Percentiles rank a stretch among this genome's conserved stretches.
Evolutionary conservation across 2,888 invertebrate genomes (phyloP).

Genomic region (Mythimna impura): DNA sequence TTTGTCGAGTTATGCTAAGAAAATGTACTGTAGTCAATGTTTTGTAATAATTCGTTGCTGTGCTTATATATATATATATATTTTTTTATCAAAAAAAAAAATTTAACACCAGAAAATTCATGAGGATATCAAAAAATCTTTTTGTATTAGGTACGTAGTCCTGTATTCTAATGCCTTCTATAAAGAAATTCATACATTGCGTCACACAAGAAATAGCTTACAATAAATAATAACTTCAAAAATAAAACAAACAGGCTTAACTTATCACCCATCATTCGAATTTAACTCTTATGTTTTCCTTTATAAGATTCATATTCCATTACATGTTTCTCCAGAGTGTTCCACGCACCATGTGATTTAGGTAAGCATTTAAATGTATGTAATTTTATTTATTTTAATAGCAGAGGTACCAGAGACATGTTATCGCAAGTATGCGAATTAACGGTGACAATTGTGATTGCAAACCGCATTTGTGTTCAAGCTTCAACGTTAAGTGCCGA

Average conservation of each 20-base stretch:
- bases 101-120: no score
- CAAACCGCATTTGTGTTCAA: slow-evolving; percentile 79
- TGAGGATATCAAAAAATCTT: no score
- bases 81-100: no score
- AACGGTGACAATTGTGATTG: slow-evolving; percentile 88
- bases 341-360: slow-evolving; percentile 58
- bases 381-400: slow-evolving; percentile 78
- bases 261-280: slow-evolving; percentile 18
- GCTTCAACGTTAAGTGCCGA: slow-evolving; percentile 76
- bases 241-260: slow-evolving; percentile 11
- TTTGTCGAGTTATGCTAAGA: no score
- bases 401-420: slow-evolving; percentile 72
- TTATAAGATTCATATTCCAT: slow-evolving; percentile 24
- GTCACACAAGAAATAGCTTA: slow-evolving; percentile 35
- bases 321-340: slow-evolving; percentile 7
- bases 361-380: slow-evolving; percentile 69
- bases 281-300: slow-evolving; percentile 21
- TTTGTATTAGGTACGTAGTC: no score
- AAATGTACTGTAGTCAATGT: no score
- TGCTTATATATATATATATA: no score
- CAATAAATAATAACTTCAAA: slow-evolving; percentile 46
- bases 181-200: slow-evolving; percentile 13
- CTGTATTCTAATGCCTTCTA: no score
- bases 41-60: no score
- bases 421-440: slow-evolving; percentile 86